These are phyloP conservation scores for Sciurus carolinensis DNA, from an alignment of 2,797 vertebrate species.

Conservation along the genomic window DNA sequence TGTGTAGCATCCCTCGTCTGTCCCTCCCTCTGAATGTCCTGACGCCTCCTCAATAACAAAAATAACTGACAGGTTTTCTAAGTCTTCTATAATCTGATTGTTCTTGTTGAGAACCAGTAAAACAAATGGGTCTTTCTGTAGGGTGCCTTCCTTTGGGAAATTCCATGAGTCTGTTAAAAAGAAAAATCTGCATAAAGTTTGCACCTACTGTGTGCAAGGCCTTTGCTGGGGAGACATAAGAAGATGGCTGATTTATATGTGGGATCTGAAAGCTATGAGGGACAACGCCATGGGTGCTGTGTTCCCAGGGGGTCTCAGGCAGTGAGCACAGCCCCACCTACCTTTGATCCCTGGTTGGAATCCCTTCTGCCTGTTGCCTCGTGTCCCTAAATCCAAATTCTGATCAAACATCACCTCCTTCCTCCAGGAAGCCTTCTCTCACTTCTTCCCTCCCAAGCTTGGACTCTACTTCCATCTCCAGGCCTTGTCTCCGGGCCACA, in stretches of 20 bases:
- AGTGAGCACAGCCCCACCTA: background rate
- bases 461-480: background rate
- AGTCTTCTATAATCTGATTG: background rate
- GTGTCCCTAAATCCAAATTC: background rate
- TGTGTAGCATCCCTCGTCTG: background rate
- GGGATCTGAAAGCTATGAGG: background rate
- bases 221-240: background rate
- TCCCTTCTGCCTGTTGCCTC: background rate
- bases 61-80: background rate
- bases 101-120: background rate
- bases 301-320: background rate
- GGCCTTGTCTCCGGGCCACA: background rate
- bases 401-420: background rate
- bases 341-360: background rate
- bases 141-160: slow-evolving; percentile 2
- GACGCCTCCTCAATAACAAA: background rate
- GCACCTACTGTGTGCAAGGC: background rate
- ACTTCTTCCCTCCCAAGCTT: background rate
- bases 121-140: slow-evolving; percentile 31
- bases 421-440: background rate
- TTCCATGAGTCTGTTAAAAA: slow-evolving; percentile 43
- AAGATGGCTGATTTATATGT: background rate
- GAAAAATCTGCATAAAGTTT: background rate
- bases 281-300: background rate
- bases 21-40: background rate